Evolutionary conservation across 1,140 invertebrate species (phyloP).

Genomic region (Anadara kagoshimensis): DNA sequence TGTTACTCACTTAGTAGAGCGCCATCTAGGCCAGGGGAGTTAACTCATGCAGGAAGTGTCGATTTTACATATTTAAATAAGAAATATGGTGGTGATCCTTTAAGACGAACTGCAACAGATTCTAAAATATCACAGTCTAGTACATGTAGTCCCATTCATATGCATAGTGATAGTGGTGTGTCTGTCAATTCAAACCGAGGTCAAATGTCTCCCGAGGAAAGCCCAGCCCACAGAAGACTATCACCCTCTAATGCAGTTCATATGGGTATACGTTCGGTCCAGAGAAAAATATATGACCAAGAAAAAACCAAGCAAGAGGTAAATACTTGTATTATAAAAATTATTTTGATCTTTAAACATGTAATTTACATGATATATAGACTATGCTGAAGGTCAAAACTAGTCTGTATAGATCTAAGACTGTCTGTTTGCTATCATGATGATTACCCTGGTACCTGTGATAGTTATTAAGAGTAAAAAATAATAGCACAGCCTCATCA

Average conservation of each 20-base stretch:
- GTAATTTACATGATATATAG: no score
- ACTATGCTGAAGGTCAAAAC: no score
- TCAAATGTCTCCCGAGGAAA: constrained; percentile 51
- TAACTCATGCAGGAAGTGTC: constrained; percentile 59
- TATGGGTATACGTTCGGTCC: constrained; percentile 69
- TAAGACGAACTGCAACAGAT: constrained; percentile 66
- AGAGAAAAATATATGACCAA: constrained; percentile 66
- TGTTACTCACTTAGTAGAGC: constrained; percentile 47
- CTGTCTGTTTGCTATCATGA: no score
- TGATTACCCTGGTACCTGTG: no score
- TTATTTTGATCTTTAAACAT: no score
- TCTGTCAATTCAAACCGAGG: constrained; percentile 19
- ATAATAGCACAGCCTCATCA: no score
- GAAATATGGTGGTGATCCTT: constrained; percentile 43
- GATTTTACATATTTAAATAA: constrained; percentile 55
- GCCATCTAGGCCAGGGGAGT: constrained; percentile 50
- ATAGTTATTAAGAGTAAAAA: no score
- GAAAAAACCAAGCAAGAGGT: constrained; percentile 70
- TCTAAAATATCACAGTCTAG: constrained; percentile 57
- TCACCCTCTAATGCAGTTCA: constrained; percentile 64
- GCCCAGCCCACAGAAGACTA: constrained; percentile 48
- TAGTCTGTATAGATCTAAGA: no score
- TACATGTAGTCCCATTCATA: constrained; percentile 39
- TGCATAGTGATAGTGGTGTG: constrained; percentile 38
- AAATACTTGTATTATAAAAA: constrained; percentile 4